Evolutionary conservation across 1,140 invertebrate species (phyloP), one percentile per base, ranked within the genome.

Genomic region (Cydia strobilella): DNA sequence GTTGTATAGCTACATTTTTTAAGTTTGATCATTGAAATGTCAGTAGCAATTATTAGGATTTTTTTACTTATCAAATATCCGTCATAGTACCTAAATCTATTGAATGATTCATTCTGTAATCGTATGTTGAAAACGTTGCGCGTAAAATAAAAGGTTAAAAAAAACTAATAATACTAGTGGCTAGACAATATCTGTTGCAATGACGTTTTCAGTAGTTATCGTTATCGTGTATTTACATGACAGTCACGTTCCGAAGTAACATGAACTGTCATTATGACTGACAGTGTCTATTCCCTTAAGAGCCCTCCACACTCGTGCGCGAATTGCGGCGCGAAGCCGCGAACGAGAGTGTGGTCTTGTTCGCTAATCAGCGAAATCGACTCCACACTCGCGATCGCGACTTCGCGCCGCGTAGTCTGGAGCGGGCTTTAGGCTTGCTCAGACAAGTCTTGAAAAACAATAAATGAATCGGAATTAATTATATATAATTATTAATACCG

Each of bases 401-500:
- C n/a, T n/a, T n/a, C n/a, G n/a, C n/a, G n/a, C n/a, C n/a, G n/a
- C n/a, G n/a, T n/a, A n/a, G n/a, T n/a, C n/a, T n/a, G n/a, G n/a
- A n/a, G n/a, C n/a, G n/a, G n/a, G n/a, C n/a, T n/a, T n/a, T 23
- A 20, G 18, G 6, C 20, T 59, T 59, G 54, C 20, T 59, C n/a
- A 59, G 54, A n/a, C 54, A 59, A 59, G 20, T 69, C 12, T 54
- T 71, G 48, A 25, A 62, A 72, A 82, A 85, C 81, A 88, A 84
- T 88, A 85, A 88, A 80, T 79, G 77, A 75, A 84, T 75, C 42
- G 86, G 87, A 90, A 89, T 90, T 88, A 84, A 90, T 23, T 87
- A 85, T 80, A 84, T 87, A 80, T 84, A 77, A 83, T 84, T 65
- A 48, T 80, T 79, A 81, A 80, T 77, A 69, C 15, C 20, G 54